Evolutionary conservation across 2,888 invertebrate genomes (phyloP).

Genomic region (Achlya flavicornis): DNA sequence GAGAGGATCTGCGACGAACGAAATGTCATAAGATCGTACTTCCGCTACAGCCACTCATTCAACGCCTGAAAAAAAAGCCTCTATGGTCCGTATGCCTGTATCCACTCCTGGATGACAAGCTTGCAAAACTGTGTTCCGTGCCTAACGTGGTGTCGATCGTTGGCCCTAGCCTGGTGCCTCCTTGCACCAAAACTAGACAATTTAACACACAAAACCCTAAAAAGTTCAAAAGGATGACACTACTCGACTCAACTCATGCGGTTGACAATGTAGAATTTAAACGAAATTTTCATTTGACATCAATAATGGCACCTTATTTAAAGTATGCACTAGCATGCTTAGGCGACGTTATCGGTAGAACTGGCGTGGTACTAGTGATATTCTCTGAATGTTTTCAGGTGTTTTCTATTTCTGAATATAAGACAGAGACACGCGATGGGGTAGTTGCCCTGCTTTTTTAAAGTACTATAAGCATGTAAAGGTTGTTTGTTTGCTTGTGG

Average conservation of each 20-base stretch:
- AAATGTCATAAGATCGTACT: no score
- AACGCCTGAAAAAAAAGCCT: no score
- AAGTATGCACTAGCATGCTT: constrained; percentile 46
- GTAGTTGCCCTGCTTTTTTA: constrained; percentile 8
- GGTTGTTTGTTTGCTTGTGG: not conserved
- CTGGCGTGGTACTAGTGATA: constrained; percentile 24
- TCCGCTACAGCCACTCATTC: no score
- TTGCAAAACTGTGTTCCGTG: no score
- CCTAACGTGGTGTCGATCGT: no score
- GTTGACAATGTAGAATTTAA: not conserved
- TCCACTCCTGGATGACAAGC: no score
- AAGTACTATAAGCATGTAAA: not conserved
- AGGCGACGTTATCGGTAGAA: constrained; percentile 37
- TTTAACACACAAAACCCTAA: not conserved
- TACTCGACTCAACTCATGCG: not conserved
- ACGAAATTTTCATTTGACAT: constrained; percentile 21
- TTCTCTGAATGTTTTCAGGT: constrained; percentile 6
- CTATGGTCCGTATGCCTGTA: no score
- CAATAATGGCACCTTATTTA: constrained; percentile 34
- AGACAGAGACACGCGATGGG: constrained; percentile 10
- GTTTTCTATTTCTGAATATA: constrained; percentile 5
- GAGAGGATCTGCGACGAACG: no score
- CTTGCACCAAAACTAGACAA: not conserved
- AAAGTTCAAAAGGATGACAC: not conserved
- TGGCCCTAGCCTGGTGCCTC: no score